Evolutionary conservation across 2,888 invertebrate genomes (phyloP).

Genomic region (Arctia plantaginis): DNA sequence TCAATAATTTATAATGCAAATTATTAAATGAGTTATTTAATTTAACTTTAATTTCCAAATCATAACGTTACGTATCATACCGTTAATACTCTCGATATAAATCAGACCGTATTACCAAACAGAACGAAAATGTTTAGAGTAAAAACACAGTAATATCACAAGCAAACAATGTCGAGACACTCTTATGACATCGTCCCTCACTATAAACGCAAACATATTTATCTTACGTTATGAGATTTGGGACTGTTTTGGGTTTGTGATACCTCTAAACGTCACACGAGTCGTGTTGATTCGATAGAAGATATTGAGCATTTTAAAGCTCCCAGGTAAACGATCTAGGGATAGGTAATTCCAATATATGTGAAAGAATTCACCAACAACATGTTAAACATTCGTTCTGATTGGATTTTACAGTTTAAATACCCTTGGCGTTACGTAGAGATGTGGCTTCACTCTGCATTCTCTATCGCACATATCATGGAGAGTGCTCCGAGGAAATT

Average conservation of each 20-base stretch:
- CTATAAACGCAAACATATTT: conserved; percentile 28
- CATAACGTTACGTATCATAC: neutral
- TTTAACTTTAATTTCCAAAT: neutral
- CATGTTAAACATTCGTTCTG: too few relatives aligned
- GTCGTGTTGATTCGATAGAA: neutral
- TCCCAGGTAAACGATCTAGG: neutral
- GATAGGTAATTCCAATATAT: neutral
- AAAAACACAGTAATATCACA: conserved; percentile 48
- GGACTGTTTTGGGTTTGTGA: conserved; percentile 14
- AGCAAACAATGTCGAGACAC: conserved; percentile 41
- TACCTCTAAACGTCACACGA: neutral
- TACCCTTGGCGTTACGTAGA: too few relatives aligned
- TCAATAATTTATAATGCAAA: too few relatives aligned
- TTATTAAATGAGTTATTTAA: too few relatives aligned
- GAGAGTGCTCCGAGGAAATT: too few relatives aligned
- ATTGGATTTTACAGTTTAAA: neutral
- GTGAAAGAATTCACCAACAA: neutral
- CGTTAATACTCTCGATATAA: conserved; percentile 15
- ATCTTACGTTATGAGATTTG: conserved; percentile 24
- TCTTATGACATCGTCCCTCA: conserved; percentile 21
- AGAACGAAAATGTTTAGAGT: conserved; percentile 42
- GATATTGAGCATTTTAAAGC: neutral
- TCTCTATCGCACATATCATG: too few relatives aligned
- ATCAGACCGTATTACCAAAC: conserved; percentile 34
- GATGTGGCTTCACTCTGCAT: too few relatives aligned